Conservation (phyloP, 2,888 invertebrate genomes). For the Ceriagrion tenellum region DNA sequence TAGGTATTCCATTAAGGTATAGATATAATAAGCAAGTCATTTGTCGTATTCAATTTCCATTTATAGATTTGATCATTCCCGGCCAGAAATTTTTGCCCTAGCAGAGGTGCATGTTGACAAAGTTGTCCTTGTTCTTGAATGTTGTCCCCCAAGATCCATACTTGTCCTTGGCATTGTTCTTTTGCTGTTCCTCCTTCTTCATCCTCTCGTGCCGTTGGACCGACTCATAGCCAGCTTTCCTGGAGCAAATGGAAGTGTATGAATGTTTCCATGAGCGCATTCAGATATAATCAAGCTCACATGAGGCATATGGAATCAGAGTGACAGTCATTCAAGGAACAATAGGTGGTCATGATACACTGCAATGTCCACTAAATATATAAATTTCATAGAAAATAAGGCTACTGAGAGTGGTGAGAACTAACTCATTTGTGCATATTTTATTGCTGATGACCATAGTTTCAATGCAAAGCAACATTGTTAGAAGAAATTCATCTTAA, state of each 20-base stretch:
- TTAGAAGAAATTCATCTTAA: too few species aligned
- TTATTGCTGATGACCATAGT: too few species aligned
- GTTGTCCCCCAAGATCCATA: constrained; percentile 75
- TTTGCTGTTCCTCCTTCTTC: constrained; percentile 73
- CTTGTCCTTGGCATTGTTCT: constrained; percentile 74
- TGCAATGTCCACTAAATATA: too few species aligned
- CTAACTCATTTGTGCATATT: too few species aligned
- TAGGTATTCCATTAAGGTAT: background rate
- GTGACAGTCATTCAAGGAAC: too few species aligned
- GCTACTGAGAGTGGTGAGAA: too few species aligned
- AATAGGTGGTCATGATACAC: too few species aligned
- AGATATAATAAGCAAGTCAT: background rate
- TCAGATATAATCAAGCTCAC: too few species aligned
- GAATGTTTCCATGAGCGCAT: background rate
- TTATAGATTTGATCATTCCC: background rate
- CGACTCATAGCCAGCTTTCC: constrained; percentile 75
- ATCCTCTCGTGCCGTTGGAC: constrained; percentile 71
- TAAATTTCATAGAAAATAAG: too few species aligned
- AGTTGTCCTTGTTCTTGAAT: constrained; percentile 87
- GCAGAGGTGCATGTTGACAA: constrained; percentile 86
- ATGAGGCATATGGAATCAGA: too few species aligned
- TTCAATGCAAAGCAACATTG: too few species aligned
- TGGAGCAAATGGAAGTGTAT: constrained; percentile 70
- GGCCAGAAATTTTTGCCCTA: constrained; percentile 73
- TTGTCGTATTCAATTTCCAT: background rate